Evolutionary conservation across 1,140 invertebrate species (phyloP), one percentile per base, ranked within the genome.

Genomic region (Caenorhabditis brenneri): DNA sequence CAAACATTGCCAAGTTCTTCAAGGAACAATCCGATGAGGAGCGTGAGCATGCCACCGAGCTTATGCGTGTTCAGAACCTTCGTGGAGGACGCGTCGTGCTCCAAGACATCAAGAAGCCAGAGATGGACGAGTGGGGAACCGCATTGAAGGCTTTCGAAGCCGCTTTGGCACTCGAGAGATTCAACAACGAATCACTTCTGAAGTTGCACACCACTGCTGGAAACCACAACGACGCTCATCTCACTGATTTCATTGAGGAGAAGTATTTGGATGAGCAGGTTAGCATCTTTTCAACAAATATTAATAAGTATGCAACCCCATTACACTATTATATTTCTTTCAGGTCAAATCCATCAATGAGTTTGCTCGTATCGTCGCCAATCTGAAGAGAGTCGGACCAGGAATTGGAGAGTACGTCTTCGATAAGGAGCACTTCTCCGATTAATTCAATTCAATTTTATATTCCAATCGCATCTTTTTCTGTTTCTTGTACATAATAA

Each of bases 51-150:
- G 88, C 88, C 10, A 86, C 85, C 51, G 85, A 86, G 58, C 89
- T 94, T 12, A 94, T 96, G 92, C 93, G 93, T 65, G 96, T 95
- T 89, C 93, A 95, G 91, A 96, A 95, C 90, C 94, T 94, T 88
- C 92, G 95, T 33, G 95, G 95, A 6, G 95, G 89, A 33, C 87
- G 83, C 46, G 88, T 90, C 19, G 84, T 86, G 15, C 85, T 90
- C 27, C 58, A 83, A 22, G 79, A 88, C 31, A 49, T 95, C 27
- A 90, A 93, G 82, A 92, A 93, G 53, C 94, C 95, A 4, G 91
- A 92, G 10, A 91, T 92, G 55, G 91, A 92, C 79, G 92, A 93
- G 51, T 95, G 94, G 93, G 0, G 93, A 92, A 51, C 93, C 93
- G 0, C 79, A 42, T 90, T 94, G 36, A 83, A 80, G 55, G 80